Conservation (phyloP, 2,888 invertebrate genomes). For the Cenopis cana region DNA sequence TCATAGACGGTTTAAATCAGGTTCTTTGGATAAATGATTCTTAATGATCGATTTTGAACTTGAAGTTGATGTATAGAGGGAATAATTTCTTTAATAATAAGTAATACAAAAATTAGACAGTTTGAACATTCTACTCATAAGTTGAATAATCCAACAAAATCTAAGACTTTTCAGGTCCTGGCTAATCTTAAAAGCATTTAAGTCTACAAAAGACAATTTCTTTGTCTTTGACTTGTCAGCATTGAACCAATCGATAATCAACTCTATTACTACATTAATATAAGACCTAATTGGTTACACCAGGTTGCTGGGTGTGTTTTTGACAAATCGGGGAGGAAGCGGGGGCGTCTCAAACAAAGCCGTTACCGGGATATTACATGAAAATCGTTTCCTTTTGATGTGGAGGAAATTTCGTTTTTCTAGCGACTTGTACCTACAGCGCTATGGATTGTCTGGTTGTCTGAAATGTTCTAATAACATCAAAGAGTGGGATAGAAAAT, state of each 20-base stretch:
- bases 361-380: slow-evolving; percentile 52
- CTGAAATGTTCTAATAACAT: slow-evolving; percentile 4
- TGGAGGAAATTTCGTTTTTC: slow-evolving; percentile 47
- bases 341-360: slow-evolving; percentile 51
- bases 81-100: no score
- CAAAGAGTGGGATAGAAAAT: slow-evolving; percentile 1
- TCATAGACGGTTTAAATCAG: no score
- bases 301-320: slow-evolving; percentile 38
- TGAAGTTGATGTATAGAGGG: no score
- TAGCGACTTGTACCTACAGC: slow-evolving; percentile 25
- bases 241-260: slow-evolving; percentile 27
- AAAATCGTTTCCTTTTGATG: slow-evolving; percentile 57
- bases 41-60: no score
- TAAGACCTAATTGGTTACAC: slow-evolving; percentile 46
- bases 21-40: no score
- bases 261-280: slow-evolving; percentile 27
- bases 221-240: slow-evolving; percentile 4
- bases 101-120: background rate
- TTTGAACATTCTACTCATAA: background rate
- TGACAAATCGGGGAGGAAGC: slow-evolving; percentile 46
- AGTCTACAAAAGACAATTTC: slow-evolving; percentile 22
- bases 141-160: slow-evolving; percentile 3
- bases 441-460: slow-evolving; percentile 27
- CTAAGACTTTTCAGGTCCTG: slow-evolving; percentile 15
- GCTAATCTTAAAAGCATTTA: slow-evolving; percentile 31